These are phyloP conservation scores for Hylomyscus alleni DNA, from an alignment of 2,797 vertebrate genomes.

Conservation along the genomic window DNA sequence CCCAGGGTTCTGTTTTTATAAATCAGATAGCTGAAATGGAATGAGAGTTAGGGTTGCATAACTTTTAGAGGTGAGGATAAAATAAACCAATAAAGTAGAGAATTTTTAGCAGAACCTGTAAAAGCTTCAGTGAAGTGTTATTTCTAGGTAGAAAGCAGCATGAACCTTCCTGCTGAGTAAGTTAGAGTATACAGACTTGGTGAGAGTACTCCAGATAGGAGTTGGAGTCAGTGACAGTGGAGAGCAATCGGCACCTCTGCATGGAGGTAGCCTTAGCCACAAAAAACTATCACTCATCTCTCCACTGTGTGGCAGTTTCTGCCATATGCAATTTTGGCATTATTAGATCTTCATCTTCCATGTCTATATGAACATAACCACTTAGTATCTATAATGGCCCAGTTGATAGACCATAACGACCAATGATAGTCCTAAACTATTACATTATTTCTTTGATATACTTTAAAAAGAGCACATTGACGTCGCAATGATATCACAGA, in stretches of 20 bases:
- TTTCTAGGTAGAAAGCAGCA: background rate
- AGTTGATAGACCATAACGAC: background rate
- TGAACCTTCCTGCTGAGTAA: background rate
- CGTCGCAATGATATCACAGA: background rate
- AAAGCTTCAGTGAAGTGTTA: background rate
- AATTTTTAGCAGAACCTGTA: background rate
- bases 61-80: conserved; percentile 22
- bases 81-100: conserved; percentile 40
- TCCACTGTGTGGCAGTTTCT: background rate
- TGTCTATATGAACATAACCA: background rate
- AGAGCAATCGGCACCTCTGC: background rate
- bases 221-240: background rate
- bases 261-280: background rate
- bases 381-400: background rate
- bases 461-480: background rate
- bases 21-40: conserved; percentile 34
- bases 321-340: background rate
- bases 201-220: background rate
- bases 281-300: background rate
- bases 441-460: background rate
- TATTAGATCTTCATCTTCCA: background rate
- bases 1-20: conserved; percentile 19
- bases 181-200: no score
- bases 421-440: background rate
- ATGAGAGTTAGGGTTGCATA: background rate